These are phyloP conservation scores for Nymphalis urticae DNA, from an alignment of 2,888 invertebrate species.

Conservation along the genomic window DNA sequence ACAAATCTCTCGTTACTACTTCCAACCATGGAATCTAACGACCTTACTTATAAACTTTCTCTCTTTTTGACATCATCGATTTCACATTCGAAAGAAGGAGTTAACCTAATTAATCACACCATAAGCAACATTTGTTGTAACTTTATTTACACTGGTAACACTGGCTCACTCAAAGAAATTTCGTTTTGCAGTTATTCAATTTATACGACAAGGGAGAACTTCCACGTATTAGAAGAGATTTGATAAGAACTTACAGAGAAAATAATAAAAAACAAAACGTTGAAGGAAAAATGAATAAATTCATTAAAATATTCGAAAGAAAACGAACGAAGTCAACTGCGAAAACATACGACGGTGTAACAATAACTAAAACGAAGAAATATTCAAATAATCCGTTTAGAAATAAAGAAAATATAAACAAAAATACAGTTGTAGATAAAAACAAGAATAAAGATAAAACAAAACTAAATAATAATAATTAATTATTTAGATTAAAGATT, in stretches of 20 bases:
- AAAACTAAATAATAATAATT: not conserved
- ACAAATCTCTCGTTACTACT: too few relatives aligned
- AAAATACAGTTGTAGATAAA: not conserved
- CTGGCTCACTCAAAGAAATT: too few relatives aligned
- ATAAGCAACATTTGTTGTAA: too few relatives aligned
- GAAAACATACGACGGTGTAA: not conserved
- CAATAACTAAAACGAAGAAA: constrained; percentile 13
- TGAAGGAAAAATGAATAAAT: constrained; percentile 27
- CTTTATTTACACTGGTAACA: too few relatives aligned
- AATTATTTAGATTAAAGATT: not conserved
- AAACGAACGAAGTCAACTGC: constrained; percentile 24
- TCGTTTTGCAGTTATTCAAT: constrained; percentile 20
- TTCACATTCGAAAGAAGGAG: too few relatives aligned
- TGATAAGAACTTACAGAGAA: constrained; percentile 6
- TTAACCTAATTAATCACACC: too few relatives aligned
- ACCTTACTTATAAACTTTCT: too few relatives aligned
- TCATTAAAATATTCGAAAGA: constrained; percentile 24
- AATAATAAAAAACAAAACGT: not conserved
- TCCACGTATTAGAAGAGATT: constrained; percentile 11
- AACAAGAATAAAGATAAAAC: not conserved
- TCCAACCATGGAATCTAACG: too few relatives aligned
- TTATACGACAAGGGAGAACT: constrained; percentile 23
- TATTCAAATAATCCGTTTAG: not conserved
- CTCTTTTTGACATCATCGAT: too few relatives aligned
- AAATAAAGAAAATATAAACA: not conserved